Percentiles rank a stretch among this genome's conserved stretches.
Conservation (phyloP, 2,797 vertebrate genomes). For the Threskiornis aethiopicus region DNA sequence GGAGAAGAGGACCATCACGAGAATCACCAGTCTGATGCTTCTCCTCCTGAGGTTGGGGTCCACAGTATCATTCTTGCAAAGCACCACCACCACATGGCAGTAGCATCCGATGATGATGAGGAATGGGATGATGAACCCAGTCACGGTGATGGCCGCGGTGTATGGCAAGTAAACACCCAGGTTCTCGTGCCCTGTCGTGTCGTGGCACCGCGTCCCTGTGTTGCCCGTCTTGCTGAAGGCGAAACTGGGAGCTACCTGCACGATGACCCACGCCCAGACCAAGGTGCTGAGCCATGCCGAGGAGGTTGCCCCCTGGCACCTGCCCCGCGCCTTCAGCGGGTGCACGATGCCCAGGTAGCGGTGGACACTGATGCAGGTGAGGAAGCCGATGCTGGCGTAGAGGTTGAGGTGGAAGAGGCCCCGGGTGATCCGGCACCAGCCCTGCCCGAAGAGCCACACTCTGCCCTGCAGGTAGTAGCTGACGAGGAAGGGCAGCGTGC, state of each 20-base stretch:
- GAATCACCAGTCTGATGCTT: constrained; percentile 75
- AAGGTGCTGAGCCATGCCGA: constrained; percentile 37
- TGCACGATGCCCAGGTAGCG: constrained; percentile 84
- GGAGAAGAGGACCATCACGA: constrained; percentile 79
- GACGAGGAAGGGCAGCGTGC: constrained; percentile 82
- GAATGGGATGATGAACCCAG: constrained; percentile 77
- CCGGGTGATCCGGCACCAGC: constrained; percentile 79
- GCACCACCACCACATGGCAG: constrained; percentile 76
- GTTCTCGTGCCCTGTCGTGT: constrained; percentile 63
- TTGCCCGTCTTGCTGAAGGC: constrained; percentile 71
- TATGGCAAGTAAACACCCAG: constrained; percentile 69
- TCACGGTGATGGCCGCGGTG: constrained; percentile 68
- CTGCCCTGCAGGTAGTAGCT: constrained; percentile 73
- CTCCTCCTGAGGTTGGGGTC: constrained; percentile 73
- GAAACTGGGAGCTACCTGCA: constrained; percentile 77
- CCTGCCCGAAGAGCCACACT: constrained; percentile 76
- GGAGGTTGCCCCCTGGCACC: constrained; percentile 48
- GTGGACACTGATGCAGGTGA: constrained; percentile 85
- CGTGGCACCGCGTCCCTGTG: constrained; percentile 31
- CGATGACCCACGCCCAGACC: constrained; percentile 77
- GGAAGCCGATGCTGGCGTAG: constrained; percentile 85
- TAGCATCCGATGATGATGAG: constrained; percentile 79
- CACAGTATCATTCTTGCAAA: constrained; percentile 69
- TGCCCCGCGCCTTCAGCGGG: constrained; percentile 77
- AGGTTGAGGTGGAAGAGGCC: constrained; percentile 84